A percentile compares a stretch with the other conserved stretches of the same genome.
phyloP scores from a whole-genome alignment of 2,797 vertebrate species.

The Poecilia picta region DNA sequence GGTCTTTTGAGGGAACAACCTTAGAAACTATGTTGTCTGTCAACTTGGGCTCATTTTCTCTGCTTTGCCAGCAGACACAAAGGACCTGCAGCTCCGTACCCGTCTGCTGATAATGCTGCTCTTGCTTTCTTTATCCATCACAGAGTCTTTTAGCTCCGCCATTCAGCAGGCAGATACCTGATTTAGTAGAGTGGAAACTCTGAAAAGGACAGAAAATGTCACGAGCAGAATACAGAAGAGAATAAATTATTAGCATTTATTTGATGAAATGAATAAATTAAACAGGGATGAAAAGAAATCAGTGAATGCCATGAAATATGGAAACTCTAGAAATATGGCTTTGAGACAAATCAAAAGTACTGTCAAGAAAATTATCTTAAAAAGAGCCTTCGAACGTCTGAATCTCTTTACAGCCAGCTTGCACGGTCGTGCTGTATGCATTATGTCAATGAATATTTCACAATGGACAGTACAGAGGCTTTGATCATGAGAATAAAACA shows the following conservation, averaged over 20 bases:
- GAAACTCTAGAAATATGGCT: not conserved
- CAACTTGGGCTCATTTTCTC: slow-evolving; percentile 55
- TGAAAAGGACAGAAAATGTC: slow-evolving; percentile 34
- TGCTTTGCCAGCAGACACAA: slow-evolving; percentile 58
- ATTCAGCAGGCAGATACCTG: slow-evolving; percentile 31
- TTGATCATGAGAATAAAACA: not conserved
- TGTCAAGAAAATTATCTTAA: slow-evolving; percentile 10
- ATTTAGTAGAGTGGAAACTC: slow-evolving; percentile 29
- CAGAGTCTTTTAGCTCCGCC: slow-evolving; percentile 24
- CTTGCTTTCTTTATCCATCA: slow-evolving; percentile 44
- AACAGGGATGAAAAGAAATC: slow-evolving; percentile 12
- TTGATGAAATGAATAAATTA: slow-evolving; percentile 12
- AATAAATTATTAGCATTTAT: slow-evolving; percentile 29
- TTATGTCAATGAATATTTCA: not conserved
- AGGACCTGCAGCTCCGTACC: slow-evolving; percentile 42
- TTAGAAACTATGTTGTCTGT: slow-evolving; percentile 49
- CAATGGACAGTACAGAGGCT: not conserved
- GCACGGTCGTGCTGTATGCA: not conserved
- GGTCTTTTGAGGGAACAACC: slow-evolving; percentile 48
- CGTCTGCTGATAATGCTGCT: slow-evolving; percentile 14
- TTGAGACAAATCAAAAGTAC: not conserved
- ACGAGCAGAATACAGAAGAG: not conserved
- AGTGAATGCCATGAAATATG: slow-evolving; percentile 15
- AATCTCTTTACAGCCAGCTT: not conserved
- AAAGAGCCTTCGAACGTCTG: not conserved